Conservation (phyloP, 2,888 invertebrate species). For the Trimorus sp. region DNA sequence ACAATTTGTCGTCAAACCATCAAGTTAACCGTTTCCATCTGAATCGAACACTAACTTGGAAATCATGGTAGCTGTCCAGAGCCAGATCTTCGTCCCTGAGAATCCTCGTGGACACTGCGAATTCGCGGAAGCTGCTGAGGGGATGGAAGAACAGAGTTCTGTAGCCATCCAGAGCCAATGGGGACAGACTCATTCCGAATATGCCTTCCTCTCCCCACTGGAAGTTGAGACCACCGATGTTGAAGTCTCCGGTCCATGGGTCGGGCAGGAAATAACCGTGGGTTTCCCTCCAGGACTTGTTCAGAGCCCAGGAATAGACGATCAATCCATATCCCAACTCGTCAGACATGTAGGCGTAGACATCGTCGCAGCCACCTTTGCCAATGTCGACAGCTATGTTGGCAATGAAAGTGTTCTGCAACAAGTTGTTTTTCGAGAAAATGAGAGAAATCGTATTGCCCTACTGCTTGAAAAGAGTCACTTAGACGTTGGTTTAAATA, state of each 20-base stretch:
- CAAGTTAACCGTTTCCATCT: no score
- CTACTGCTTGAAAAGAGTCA: no score
- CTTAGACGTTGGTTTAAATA: no score
- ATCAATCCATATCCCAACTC: conserved; percentile 92
- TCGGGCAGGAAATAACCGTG: conserved; percentile 92
- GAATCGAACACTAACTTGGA: conserved; percentile 81
- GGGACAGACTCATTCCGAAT: conserved; percentile 89
- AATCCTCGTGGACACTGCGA: conserved; percentile 89
- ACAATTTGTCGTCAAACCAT: no score
- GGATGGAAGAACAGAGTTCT: conserved; percentile 90
- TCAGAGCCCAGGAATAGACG: conserved; percentile 89
- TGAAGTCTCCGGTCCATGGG: conserved; percentile 90
- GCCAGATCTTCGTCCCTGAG: conserved; percentile 87
- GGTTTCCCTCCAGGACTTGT: conserved; percentile 90
- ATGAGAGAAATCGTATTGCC: not conserved
- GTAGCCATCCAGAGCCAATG: conserved; percentile 86
- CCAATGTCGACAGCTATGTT: conserved; percentile 92
- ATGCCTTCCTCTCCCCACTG: conserved; percentile 93
- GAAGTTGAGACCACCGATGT: conserved; percentile 90
- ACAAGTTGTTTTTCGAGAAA: conserved; percentile 1
- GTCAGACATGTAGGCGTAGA: conserved; percentile 91
- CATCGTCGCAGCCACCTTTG: conserved; percentile 86
- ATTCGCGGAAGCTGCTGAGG: conserved; percentile 89
- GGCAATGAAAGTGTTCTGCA: conserved; percentile 89
- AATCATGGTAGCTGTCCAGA: conserved; percentile 87